A percentile compares a stretch with the other conserved stretches of the same genome.
Evolutionary conservation across 1,140 invertebrate species (phyloP).

Genomic region (Drosophila ohnishii): DNA sequence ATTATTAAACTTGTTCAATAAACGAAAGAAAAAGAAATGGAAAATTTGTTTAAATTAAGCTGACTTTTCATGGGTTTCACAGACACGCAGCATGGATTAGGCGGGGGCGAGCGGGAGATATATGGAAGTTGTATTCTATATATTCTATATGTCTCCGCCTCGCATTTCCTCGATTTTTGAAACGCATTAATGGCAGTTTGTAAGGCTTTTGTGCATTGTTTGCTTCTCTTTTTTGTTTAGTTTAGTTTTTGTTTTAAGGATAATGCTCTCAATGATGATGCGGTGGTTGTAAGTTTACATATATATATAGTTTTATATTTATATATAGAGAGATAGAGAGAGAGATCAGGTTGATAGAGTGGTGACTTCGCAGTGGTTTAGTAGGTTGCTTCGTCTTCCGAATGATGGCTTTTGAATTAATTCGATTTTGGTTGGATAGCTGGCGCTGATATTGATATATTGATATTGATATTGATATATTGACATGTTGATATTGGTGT

Average conservation of each 20-base stretch:
- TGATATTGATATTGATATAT: conserved; percentile 28
- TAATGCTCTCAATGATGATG: conserved; percentile 61
- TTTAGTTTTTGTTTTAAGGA: conserved; percentile 17
- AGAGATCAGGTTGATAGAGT: conserved; percentile 50
- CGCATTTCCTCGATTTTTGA: conserved; percentile 22
- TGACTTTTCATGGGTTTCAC: conserved; percentile 34
- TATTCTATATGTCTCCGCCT: conserved; percentile 10
- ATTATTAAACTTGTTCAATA: conserved; percentile 75
- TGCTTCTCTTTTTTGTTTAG: conserved; percentile 14
- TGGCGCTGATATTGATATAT: conserved; percentile 35
- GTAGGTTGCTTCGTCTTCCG: conserved; percentile 49
- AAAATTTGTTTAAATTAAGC: conserved; percentile 71
- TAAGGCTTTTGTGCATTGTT: conserved; percentile 31
- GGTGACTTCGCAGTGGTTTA: conserved; percentile 60
- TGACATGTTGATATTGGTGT: conserved; percentile 45
- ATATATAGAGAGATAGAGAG: conserved; percentile 24
- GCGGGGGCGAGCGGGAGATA: conserved; percentile 17
- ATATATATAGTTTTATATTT: conserved; percentile 20
- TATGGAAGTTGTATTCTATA: conserved; percentile 1
- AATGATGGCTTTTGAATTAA: conserved; percentile 39
- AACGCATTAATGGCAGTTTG: conserved; percentile 30
- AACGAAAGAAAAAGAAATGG: conserved; percentile 81
- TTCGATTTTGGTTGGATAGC: conserved; percentile 49
- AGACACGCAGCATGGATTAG: conserved; percentile 16
- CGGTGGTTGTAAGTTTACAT: conserved; percentile 53